phyloP scores from a whole-genome alignment of 2,797 vertebrate genomes.

The Chrosomus eos region DNA sequence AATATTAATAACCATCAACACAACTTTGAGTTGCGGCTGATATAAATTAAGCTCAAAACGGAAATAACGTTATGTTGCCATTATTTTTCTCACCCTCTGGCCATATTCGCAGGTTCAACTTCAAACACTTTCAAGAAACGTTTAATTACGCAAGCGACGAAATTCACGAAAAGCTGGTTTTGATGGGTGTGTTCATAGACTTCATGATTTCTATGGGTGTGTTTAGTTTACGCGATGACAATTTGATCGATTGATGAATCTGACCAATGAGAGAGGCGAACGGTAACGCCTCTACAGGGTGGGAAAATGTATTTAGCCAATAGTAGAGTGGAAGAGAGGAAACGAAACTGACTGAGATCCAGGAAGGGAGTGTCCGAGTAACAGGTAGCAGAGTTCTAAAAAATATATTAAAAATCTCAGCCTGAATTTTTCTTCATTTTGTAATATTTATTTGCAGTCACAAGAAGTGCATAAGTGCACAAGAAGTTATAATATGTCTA shows the following conservation, averaged over 20 bases:
- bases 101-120: background rate
- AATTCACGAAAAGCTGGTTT: background rate
- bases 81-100: constrained; percentile 9
- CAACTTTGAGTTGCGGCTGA: background rate
- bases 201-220: too few species aligned
- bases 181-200: constrained; percentile 1
- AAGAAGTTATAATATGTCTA: background rate
- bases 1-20: background rate
- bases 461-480: background rate
- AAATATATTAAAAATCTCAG: background rate
- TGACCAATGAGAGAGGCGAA: background rate
- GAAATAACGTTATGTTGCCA: background rate
- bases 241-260: background rate
- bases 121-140: background rate
- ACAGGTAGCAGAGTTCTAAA: background rate
- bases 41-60: background rate
- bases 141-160: background rate
- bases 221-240: background rate
- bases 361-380: background rate
- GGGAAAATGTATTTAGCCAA: background rate
- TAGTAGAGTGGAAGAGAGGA: background rate
- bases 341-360: background rate
- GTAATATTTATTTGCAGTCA: background rate
- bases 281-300: background rate
- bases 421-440: background rate